phyloP scores from a whole-genome alignment of 2,113 vertebrate species.

The Ictalurus punctatus region DNA sequence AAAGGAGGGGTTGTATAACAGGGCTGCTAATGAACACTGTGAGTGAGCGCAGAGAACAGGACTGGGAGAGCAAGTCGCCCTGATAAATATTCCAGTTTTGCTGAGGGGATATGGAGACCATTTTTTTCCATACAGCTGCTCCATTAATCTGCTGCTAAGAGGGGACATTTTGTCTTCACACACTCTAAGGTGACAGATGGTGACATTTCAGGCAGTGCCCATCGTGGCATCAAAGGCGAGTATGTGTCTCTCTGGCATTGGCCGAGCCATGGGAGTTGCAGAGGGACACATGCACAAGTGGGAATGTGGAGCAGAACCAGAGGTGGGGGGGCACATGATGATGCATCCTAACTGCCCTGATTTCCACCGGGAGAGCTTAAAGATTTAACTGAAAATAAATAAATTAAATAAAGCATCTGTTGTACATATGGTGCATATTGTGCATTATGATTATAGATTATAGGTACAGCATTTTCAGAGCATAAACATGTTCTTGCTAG shows the following conservation, averaged over 20 bases:
- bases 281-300: conserved; percentile 34
- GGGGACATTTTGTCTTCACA: conserved; percentile 46
- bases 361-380: background rate
- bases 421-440: background rate
- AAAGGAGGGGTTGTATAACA: conserved; percentile 47
- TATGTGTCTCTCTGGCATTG: conserved; percentile 38
- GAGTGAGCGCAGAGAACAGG: conserved; percentile 12
- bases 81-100: conserved; percentile 56
- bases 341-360: background rate
- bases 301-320: conserved; percentile 29
- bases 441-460: background rate
- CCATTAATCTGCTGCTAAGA: conserved; percentile 43
- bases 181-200: conserved; percentile 57
- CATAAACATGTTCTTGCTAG: background rate
- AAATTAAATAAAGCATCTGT: background rate
- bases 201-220: conserved; percentile 59
- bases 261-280: conserved; percentile 26
- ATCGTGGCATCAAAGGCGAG: conserved; percentile 33
- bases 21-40: conserved; percentile 42
- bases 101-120: conserved; percentile 54
- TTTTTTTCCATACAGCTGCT: conserved; percentile 52
- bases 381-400: background rate
- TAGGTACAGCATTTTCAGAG: background rate
- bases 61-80: conserved; percentile 22
- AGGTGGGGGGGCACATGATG: conserved; percentile 22